phyloP scores from a whole-genome alignment of 2,797 vertebrate genomes.

The Hydrophis major region DNA sequence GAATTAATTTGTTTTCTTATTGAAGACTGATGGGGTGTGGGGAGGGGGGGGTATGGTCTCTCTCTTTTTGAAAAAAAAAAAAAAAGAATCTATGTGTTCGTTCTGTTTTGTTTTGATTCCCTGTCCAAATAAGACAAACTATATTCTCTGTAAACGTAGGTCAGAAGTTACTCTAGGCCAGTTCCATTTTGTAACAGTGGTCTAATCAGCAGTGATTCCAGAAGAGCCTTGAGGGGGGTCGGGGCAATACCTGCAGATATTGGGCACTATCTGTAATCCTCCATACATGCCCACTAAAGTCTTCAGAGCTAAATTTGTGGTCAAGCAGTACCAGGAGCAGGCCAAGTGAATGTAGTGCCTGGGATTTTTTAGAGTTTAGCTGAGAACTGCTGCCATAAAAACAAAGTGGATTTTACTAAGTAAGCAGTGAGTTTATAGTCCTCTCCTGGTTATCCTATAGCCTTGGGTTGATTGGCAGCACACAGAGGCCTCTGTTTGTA shows the following conservation, averaged over 20 bases:
- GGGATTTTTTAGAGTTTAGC: background rate
- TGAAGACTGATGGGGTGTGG: constrained; percentile 8
- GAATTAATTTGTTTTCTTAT: constrained; percentile 48
- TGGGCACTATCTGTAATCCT: background rate
- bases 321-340: background rate
- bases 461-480: background rate
- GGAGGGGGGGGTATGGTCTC: constrained; percentile 42
- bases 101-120: constrained; percentile 49
- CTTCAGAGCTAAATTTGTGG: background rate
- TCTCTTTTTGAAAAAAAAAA: constrained; percentile 2
- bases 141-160: constrained; percentile 68
- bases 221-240: background rate
- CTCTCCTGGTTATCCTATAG: background rate
- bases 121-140: constrained; percentile 63
- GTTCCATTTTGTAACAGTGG: background rate
- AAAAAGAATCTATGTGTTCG: background rate
- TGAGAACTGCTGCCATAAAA: background rate
- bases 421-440: background rate
- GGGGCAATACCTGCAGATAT: background rate
- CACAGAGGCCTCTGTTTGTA: background rate
- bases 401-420: background rate
- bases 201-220: background rate
- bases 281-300: background rate
- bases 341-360: background rate
- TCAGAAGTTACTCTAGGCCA: constrained; percentile 43